Percentiles rank a stretch among this genome's conserved stretches.
phyloP scores from a whole-genome alignment of 2,113 vertebrate species.

The Neodontobutis hainanensis region DNA sequence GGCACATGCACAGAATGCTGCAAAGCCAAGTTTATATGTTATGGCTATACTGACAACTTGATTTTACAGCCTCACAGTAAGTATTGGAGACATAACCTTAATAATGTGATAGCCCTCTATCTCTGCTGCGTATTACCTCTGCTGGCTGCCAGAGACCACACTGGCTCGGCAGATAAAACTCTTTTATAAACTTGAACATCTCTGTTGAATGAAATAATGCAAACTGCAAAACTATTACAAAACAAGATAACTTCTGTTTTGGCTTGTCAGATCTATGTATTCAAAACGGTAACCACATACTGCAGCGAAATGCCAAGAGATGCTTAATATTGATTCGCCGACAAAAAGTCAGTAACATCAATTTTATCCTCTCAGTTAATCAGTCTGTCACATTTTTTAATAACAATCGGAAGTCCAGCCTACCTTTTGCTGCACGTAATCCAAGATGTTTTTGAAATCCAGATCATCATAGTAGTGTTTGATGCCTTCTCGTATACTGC shows the following conservation, averaged over 20 bases:
- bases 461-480: constrained; percentile 92
- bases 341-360: neutral
- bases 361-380: too few relatives aligned
- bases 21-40: too few relatives aligned
- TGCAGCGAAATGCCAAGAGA: constrained; percentile 2
- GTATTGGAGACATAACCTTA: neutral
- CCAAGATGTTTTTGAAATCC: constrained; percentile 94
- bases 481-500: constrained; percentile 87
- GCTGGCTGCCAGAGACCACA: constrained; percentile 1
- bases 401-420: neutral
- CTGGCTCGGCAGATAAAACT: constrained; percentile 14
- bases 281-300: neutral
- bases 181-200: constrained; percentile 9
- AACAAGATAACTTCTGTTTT: neutral
- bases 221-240: neutral
- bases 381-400: too few relatives aligned
- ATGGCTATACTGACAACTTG: too few relatives aligned
- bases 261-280: neutral
- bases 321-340: neutral
- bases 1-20: too few relatives aligned
- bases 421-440: constrained; percentile 91
- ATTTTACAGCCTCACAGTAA: neutral
- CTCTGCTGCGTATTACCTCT: constrained; percentile 15
- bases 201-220: neutral
- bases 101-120: constrained; percentile 1